Percentiles rank a stretch among this genome's conserved stretches.
Conservation (phyloP, 2,113 vertebrate species). For the Syngnathus typhle region DNA sequence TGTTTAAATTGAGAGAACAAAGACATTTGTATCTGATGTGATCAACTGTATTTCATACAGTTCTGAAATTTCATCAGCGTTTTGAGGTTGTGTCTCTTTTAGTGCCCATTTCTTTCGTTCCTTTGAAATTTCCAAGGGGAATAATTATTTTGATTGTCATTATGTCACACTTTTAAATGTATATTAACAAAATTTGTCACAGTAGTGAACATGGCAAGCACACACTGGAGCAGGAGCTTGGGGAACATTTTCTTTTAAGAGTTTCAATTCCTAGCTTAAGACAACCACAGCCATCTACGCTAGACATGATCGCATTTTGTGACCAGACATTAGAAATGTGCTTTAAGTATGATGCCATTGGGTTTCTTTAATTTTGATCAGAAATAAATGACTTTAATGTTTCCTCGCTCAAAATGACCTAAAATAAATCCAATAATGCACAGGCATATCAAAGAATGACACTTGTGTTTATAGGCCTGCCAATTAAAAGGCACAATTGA, state of each 20-base stretch:
- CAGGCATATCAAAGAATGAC: slow-evolving; percentile 35
- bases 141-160: too few species aligned
- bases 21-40: not conserved
- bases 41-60: not conserved
- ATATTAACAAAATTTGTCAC: too few species aligned
- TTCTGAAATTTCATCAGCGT: not conserved
- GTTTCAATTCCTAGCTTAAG: too few species aligned
- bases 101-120: too few species aligned
- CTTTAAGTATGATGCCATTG: not conserved
- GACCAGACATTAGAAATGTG: not conserved
- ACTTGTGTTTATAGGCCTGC: slow-evolving; percentile 24
- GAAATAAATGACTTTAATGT: not conserved
- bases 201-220: too few species aligned
- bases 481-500: slow-evolving; percentile 33
- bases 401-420: not conserved
- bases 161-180: too few species aligned
- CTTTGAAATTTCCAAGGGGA: too few species aligned
- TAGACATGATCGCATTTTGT: not conserved
- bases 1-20: not conserved
- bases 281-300: not conserved
- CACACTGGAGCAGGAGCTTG: too few species aligned
- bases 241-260: too few species aligned
- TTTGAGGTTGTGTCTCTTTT: not conserved
- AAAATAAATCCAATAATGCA: not conserved
- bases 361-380: not conserved